phyloP scores from a whole-genome alignment of 2,113 vertebrate genomes.

The Illadopsis cleaveri region DNA sequence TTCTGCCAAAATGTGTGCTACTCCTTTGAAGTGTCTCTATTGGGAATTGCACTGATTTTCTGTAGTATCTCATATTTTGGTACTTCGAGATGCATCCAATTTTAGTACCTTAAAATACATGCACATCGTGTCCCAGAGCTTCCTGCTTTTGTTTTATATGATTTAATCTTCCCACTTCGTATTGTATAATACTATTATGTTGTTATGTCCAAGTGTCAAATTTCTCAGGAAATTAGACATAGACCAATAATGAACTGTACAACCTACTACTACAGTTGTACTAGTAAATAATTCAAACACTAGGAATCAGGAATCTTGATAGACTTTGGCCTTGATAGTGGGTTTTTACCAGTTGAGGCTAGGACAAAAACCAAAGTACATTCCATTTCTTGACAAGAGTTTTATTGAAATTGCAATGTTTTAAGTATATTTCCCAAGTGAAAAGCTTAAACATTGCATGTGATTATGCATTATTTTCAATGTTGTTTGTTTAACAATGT shows the following conservation, averaged over 20 bases:
- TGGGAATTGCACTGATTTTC: not conserved
- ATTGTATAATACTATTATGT: not conserved
- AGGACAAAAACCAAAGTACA: not conserved
- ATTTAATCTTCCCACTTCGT: not conserved
- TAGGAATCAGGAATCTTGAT: not conserved
- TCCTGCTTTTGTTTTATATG: not conserved
- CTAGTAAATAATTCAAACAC: not conserved
- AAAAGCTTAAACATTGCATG: not conserved
- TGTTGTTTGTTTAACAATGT: not conserved
- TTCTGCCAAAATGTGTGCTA: fast-evolving
- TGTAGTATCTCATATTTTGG: not conserved
- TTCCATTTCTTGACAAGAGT: not conserved
- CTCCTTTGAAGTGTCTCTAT: not conserved
- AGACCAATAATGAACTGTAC: not conserved
- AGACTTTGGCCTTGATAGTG: not conserved
- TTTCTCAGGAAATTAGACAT: not conserved
- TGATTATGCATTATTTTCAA: slow-evolving; percentile 5
- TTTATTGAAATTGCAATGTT: not conserved
- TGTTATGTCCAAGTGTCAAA: not conserved
- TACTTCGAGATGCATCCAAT: not conserved
- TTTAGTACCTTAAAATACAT: not conserved
- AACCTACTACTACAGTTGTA: not conserved
- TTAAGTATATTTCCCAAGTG: not conserved
- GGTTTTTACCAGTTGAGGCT: not conserved
- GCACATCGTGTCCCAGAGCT: not conserved